Conservation (phyloP, 2,113 vertebrate species). For the Coreoperca whiteheadi region DNA sequence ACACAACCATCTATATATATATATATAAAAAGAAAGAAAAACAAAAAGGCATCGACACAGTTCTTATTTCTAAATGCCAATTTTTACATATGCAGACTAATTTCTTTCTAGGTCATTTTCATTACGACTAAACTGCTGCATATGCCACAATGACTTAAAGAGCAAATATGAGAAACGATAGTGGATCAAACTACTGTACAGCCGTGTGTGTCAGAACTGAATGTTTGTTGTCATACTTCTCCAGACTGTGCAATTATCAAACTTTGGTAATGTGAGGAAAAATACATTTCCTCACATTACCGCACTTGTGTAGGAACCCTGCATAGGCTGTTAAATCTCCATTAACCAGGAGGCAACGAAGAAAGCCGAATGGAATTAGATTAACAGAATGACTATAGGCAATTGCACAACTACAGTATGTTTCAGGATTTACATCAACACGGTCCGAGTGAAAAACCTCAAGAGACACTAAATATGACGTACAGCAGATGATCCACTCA, state of each 20-base stretch:
- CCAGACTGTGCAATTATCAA: slow-evolving; percentile 26
- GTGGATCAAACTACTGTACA: not conserved
- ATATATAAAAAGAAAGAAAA: too few relatives aligned
- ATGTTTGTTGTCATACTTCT: slow-evolving; percentile 42
- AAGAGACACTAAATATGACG: slow-evolving; percentile 11
- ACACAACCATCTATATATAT: slow-evolving; percentile 69
- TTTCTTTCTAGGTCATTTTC: not conserved
- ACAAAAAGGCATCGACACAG: not conserved
- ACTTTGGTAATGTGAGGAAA: slow-evolving; percentile 34
- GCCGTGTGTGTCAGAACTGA: slow-evolving; percentile 6
- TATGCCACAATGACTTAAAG: not conserved
- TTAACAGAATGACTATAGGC: slow-evolving; percentile 37
- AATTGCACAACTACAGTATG: slow-evolving; percentile 12
- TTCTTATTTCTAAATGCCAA: not conserved
- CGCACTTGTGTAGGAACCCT: slow-evolving; percentile 26
- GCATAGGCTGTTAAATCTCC: slow-evolving; percentile 30
- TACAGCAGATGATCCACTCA: slow-evolving; percentile 38
- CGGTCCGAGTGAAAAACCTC: slow-evolving; percentile 11
- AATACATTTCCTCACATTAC: slow-evolving; percentile 30
- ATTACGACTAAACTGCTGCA: slow-evolving; percentile 7
- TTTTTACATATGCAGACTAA: not conserved
- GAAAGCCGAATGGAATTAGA: slow-evolving; percentile 37
- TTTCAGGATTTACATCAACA: slow-evolving; percentile 59
- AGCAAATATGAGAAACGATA: not conserved
- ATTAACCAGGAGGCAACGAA: slow-evolving; percentile 43